Evolutionary conservation across 2,797 vertebrate species (phyloP), one percentile per base, ranked within the genome.

Genomic region (Rhinogobio ventralis): DNA sequence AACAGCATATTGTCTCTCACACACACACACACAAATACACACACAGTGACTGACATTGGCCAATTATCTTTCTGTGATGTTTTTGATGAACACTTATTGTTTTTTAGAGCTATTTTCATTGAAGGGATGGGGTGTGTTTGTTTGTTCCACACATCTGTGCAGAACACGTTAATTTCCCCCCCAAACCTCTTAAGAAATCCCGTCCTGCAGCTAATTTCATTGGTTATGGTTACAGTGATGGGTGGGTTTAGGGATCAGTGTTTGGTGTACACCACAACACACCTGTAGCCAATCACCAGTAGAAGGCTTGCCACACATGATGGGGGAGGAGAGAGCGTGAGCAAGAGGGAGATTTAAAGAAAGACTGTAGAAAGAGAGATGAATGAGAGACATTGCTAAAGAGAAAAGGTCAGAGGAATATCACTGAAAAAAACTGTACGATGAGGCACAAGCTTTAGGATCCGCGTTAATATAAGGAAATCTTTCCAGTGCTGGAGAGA

Each of bases 81-180:
- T 69, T 79, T 51, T 83, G 39, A 66, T 23, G 49, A 79, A 57
- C 82, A 78, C 85, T 49, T 57, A 60, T 60, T 64, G 36, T 77
- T 72, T 81, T 87, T 85, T 85, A 79, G 46, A 69, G 66, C 19
- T n/a, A 66, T 73, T 85, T 74, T 85, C 83, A 83, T 85, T 81
- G 81, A 36, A 36, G 5, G 57, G 66, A 83, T 76, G 60, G 36
- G 66, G 51, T 60, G 55, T 53, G 69, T 42, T 9, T 42, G 39
- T 10, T 10, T 42, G 8, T 42, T 42, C 39, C 39, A 42, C 39
- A 42, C 39, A 4, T 36, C 39, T 42, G 1, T 42, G 39, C 9
- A 39, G 39, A 42, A 42, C 1, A 8, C 9, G 2, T 42, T 1
- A 0, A 42, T 42, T 42, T 42, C 2, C 2, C 8, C 39, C 39